Base-by-base conservation (phyloP, 1,140 invertebrate genomes). In the Physella acuta region DNA sequence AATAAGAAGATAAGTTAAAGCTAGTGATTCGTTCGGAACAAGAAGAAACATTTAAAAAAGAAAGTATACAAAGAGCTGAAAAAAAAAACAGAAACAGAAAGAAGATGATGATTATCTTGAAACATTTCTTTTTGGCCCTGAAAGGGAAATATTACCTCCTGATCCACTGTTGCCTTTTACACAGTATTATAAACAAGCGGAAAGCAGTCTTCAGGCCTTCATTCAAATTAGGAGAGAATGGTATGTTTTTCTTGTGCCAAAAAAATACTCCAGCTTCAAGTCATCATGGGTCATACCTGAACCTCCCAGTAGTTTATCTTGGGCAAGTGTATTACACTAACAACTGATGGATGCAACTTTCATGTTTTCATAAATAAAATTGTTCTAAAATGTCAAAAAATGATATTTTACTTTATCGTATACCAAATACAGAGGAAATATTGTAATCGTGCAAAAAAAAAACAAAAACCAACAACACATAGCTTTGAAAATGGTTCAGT, bases 191-290 rank as follows among this genome's bases (percentile, higher is more conserved):
- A 36, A 26, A 37, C 64, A 66, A 56, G 64, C 64, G 14, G 64
- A 56, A n/a, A 20, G 16, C 33, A 56, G 17, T 56, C 34, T 66
- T 3, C 53, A 55, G 26, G 52, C 64, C 14, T 66, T 66, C 26
- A n/a, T 66, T 17, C 64, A 66, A 16, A 66, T 66, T n/a, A 66
- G 64, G 26, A n/a, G 36, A 36, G 64, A 66, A 37, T 66, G 64
- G 64, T 51, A 66, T 26, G 33, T 31, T 11, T 66, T 56, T 26
- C 24, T 66, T 17, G 64, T 66, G 31, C 31, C 64, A 11, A 36
- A 66, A n/a, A 30, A 56, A 26, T 17, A 56, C 64, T 1, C 53
- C 52, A 3, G 33, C 31, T 37, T 55, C 51, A n/a, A 37, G 51
- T 39, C 16, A 4, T 56, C 64, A 34, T 66, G 64, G 64, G 39